A percentile compares a stretch with the other conserved stretches of the same genome.
These are phyloP conservation scores for Gastrophysa polygoni DNA, from an alignment of 2,888 invertebrate genomes.

Conservation along the genomic window DNA sequence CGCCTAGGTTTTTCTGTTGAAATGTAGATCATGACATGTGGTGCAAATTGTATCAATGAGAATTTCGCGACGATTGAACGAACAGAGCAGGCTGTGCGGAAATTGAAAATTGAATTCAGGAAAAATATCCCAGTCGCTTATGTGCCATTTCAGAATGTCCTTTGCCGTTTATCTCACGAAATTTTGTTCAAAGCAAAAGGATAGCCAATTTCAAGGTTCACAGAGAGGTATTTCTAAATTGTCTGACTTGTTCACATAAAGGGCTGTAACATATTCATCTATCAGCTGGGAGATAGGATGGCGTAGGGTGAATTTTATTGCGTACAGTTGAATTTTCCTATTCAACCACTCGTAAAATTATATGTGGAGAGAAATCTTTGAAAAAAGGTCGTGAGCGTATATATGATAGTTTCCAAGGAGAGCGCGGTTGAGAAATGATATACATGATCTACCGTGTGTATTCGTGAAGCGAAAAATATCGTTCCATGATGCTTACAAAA, in stretches of 20 bases:
- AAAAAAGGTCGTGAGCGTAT: neutral
- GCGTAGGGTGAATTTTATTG: constrained; percentile 2
- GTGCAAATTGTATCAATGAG: too few species aligned
- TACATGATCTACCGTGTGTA: too few species aligned
- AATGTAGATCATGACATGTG: too few species aligned
- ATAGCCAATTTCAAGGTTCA: constrained; percentile 32
- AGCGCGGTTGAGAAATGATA: too few species aligned
- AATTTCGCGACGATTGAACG: neutral
- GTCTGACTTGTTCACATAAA: constrained; percentile 23
- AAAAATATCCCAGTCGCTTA: constrained; percentile 21
- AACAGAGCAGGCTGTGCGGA: constrained; percentile 15
- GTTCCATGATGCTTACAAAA: too few species aligned
- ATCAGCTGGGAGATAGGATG: constrained; percentile 4
- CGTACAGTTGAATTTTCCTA: constrained; percentile 20
- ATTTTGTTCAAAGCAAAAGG: constrained; percentile 21
- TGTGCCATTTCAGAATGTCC: constrained; percentile 22
- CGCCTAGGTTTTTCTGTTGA: too few species aligned
- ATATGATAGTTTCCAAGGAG: too few species aligned
- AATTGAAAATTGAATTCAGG: constrained; percentile 21
- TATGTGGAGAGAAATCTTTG: constrained; percentile 8
- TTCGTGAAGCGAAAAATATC: too few species aligned
- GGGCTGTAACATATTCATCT: constrained; percentile 21
- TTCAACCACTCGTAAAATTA: constrained; percentile 28
- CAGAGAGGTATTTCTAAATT: constrained; percentile 21
- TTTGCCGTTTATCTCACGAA: constrained; percentile 5